Base-by-base conservation (phyloP, 2,797 vertebrate species). In the Enteromius mattozi region DNA sequence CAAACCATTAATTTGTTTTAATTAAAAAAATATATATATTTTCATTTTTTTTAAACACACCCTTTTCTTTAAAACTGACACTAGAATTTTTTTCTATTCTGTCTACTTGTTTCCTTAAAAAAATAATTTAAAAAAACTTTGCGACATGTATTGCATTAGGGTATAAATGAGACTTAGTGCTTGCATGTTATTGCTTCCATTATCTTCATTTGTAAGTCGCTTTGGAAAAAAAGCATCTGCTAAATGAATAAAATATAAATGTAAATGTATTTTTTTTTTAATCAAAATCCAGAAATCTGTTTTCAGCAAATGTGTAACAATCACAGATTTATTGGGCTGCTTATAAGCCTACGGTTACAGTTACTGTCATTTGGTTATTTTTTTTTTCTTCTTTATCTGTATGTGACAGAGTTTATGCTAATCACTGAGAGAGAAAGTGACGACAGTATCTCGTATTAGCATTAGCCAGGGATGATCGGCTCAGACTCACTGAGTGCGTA, bases 401-500 rank as follows among this genome's bases (percentile, higher is more conserved):
- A 79, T 65, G 59, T 30, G 59, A 79, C 59, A 66, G 24, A 45
- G 35, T 40, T 80, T 7, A 51, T 27, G 30, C 37, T 30, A 51
- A 33, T 27, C 56, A 81, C 47, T 13, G 14, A 27, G 49, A 45
- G 70, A 21, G 71, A 76, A 81, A 59, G 40, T 81, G 70, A 85
- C 35, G 35, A 65, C 78, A 76, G 71, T 61, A 42, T 68, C 30
- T 76, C 51, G 71, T 49, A 75, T 81, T 68, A 81, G 71, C 63
- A 66, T 78, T 70, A 69, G 63, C 35, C 4, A 63, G 42, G n/a
- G 61, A 76, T 81, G 74, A 81, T 76, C 61, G 3, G 72, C 65
- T 85, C 71, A 80, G 68, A 35, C 42, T 75, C 13, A 27, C 78
- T 42, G 35, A 74, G 47, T 85, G 84, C 78, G 78, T 76, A 85